Evolutionary conservation across 2,888 invertebrate species (phyloP).

Genomic region (Andrena bicolor): DNA sequence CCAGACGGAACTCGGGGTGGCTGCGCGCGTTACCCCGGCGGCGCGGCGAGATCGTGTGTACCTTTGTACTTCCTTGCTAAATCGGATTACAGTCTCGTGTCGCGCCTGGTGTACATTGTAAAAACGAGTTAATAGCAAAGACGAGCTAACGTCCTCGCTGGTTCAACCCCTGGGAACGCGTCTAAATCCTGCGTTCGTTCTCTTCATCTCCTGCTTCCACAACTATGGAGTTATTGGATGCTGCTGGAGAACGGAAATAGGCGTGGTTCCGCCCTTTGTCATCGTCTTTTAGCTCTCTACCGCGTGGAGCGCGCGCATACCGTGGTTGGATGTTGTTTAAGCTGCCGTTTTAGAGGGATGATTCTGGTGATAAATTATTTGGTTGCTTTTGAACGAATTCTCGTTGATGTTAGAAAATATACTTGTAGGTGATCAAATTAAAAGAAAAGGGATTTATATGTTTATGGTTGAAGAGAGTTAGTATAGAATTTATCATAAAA

Average conservation of each 20-base stretch:
- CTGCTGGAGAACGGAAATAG: not conserved
- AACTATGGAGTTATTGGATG: slow-evolving; percentile 9
- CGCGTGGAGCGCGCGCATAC: too few species aligned
- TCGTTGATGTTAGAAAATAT: too few species aligned
- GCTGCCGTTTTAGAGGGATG: not conserved
- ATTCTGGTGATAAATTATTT: not conserved
- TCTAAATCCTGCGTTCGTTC: slow-evolving; percentile 30
- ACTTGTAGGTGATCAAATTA: too few species aligned
- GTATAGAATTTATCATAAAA: too few species aligned
- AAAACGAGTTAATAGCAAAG: slow-evolving; percentile 60
- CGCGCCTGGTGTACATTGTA: slow-evolving; percentile 44
- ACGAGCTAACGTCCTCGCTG: slow-evolving; percentile 32
- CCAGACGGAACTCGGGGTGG: not conserved
- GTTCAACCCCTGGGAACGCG: not conserved
- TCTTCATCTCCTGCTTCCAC: slow-evolving; percentile 23
- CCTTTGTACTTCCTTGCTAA: slow-evolving; percentile 58
- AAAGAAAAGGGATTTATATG: too few species aligned
- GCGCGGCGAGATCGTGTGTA: slow-evolving; percentile 38
- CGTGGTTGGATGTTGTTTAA: too few species aligned
- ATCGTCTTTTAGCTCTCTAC: not conserved
- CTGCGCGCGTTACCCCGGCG: not conserved
- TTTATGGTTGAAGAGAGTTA: too few species aligned
- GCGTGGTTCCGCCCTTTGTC: not conserved
- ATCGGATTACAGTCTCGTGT: slow-evolving; percentile 63
- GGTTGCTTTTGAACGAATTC: not conserved